Evolutionary conservation across 2,797 vertebrate species (phyloP).

Genomic region (Pangasius mekongensis): DNA sequence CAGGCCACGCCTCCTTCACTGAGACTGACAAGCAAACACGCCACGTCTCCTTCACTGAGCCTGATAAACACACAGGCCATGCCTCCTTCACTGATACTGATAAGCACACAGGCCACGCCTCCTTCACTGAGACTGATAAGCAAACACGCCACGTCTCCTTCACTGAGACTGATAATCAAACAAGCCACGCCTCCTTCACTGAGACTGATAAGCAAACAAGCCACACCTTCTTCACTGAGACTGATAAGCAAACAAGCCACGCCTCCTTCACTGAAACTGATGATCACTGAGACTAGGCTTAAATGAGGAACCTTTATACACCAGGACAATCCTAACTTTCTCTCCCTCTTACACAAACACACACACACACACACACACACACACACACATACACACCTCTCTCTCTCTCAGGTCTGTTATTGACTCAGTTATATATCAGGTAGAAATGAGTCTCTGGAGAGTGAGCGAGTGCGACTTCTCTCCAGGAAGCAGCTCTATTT

Average conservation of each 20-base stretch:
- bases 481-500: constrained; percentile 8
- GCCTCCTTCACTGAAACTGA: not conserved
- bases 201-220: too few relatives aligned
- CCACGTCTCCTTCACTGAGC: too few relatives aligned
- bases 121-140: too few relatives aligned
- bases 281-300: not conserved
- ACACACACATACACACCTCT: not conserved
- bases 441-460: constrained; percentile 14
- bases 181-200: too few relatives aligned
- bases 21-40: too few relatives aligned
- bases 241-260: not conserved
- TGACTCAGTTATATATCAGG: constrained; percentile 21
- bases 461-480: not conserved
- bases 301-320: not conserved
- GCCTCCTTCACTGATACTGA: too few relatives aligned
- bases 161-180: too few relatives aligned
- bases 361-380: not conserved
- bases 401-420: constrained; percentile 14
- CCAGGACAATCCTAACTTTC: not conserved
- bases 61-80: too few relatives aligned
- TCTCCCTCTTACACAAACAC: not conserved
- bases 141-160: too few relatives aligned
- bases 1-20: too few relatives aligned
- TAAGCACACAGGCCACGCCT: too few relatives aligned
- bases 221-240: not conserved